Base-by-base conservation (phyloP, 2,888 invertebrate species). In the Megalurothrips usitatus region DNA sequence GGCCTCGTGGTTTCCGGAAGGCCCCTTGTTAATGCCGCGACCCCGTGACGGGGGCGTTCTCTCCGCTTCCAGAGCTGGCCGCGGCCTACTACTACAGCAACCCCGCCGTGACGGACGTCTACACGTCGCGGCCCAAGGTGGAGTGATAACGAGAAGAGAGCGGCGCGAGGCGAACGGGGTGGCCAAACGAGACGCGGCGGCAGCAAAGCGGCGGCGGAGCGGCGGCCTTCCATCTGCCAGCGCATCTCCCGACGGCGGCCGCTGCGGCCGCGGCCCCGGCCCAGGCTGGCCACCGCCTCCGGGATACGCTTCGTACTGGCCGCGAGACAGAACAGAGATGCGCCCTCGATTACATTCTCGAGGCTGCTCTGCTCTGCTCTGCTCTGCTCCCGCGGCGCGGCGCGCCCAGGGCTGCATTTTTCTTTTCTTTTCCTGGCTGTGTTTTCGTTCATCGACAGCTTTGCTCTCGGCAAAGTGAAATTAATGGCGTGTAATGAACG, bases 31-130 rank as follows among this genome's bases (percentile, higher is more conserved):
- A 43, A 43, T 43, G 34, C 3, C 3, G 6, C 34, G 34, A 43
- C 34, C 34, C 6, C 34, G 2, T 2, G 6, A 4, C 3, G 34
- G 34, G 34, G 34, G 6, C 6, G 68, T 23, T 23, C 23, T 75
- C 26, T 4, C 26, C 12, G 23, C 11, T 6, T 23, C 26, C 26
- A 75, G 68, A 75, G 26, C 26, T 75, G 68, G 26, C 68, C 6
- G 68, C 68, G 9, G 68, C 68, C 26, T 75, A 75, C 68, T 75
- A 75, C 26, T 75, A 75, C 68, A 75, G 26, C 68, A n/a, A 8
- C 1, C 1, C 12, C 68, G 23, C 26, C 11, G 9, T 19, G n/a
- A 23, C 23, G 23, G 68, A 75, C 68, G 68, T 75, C 68, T 75
- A 75, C 68, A 75, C 68, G 1, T 75, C 68, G 9, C 68, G 26